Conservation (phyloP, 2,113 vertebrate genomes). For the Manacus vitellinus region DNA sequence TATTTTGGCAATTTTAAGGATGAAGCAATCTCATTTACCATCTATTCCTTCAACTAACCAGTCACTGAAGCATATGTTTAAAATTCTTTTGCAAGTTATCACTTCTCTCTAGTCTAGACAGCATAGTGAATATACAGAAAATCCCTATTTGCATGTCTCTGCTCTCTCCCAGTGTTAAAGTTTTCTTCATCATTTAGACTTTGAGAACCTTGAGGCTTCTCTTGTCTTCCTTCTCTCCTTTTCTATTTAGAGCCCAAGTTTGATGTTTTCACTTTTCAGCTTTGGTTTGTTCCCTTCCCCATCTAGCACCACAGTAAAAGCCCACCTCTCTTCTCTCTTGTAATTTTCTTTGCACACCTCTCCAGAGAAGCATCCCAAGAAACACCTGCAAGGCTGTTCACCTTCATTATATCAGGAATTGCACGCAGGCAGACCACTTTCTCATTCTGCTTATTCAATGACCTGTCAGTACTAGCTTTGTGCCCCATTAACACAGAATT, state of each 20-base stretch:
- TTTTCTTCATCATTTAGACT: neutral
- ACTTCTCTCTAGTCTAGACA: neutral
- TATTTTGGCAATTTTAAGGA: neutral
- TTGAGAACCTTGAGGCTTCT: neutral
- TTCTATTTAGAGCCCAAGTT: neutral
- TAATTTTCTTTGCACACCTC: neutral
- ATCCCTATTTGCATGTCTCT: neutral
- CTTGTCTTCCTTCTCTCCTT: neutral
- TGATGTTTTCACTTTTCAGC: neutral
- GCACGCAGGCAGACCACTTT: neutral
- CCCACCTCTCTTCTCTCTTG: neutral
- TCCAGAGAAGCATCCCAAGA: neutral
- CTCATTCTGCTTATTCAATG: neutral
- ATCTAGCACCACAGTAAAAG: neutral
- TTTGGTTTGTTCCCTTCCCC: neutral
- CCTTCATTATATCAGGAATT: neutral
- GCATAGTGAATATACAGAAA: neutral
- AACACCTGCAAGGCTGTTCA: neutral
- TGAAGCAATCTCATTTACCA: neutral
- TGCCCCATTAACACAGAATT: neutral
- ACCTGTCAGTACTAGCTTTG: rapidly evolving
- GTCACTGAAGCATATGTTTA: neutral
- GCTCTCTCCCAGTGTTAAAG: neutral
- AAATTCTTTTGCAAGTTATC: neutral
- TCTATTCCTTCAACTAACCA: neutral